These are phyloP conservation scores for Nannoperca australis DNA, from an alignment of 2,797 vertebrate species.

Conservation along the genomic window DNA sequence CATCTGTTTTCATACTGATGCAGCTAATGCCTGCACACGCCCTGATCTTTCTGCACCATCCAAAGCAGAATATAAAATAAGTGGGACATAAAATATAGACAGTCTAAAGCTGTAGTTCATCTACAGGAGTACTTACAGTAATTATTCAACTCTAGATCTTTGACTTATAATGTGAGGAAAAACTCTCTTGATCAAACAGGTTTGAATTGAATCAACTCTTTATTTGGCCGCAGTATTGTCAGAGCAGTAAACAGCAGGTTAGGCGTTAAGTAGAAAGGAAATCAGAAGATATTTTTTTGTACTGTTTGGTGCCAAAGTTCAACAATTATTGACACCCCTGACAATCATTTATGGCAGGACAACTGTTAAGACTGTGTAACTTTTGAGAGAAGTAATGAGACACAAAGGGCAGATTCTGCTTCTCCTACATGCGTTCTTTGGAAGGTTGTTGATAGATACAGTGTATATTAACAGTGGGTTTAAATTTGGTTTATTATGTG, in stretches of 20 bases:
- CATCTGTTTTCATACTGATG: slow-evolving; percentile 44
- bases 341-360: neutral
- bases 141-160: slow-evolving; percentile 18
- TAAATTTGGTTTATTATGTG: neutral
- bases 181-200: slow-evolving; percentile 5
- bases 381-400: too few relatives aligned
- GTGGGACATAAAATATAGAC: slow-evolving; percentile 29
- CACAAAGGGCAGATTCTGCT: neutral
- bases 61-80: slow-evolving; percentile 29
- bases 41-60: slow-evolving; percentile 12
- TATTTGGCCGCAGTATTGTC: neutral
- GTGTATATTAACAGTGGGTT: neutral
- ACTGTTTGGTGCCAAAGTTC: neutral
- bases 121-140: slow-evolving; percentile 2
- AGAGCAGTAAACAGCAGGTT: neutral
- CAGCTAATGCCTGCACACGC: slow-evolving; percentile 32
- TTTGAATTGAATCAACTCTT: slow-evolving; percentile 11
- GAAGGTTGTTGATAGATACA: neutral
- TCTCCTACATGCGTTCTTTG: too few relatives aligned
- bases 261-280: too few relatives aligned
- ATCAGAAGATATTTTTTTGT: neutral
- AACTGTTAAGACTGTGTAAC: too few relatives aligned
- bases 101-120: neutral
- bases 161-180: slow-evolving; percentile 6
- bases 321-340: too few relatives aligned